Evolutionary conservation across 2,888 invertebrate species (phyloP).

Genomic region (Diploptera punctata): DNA sequence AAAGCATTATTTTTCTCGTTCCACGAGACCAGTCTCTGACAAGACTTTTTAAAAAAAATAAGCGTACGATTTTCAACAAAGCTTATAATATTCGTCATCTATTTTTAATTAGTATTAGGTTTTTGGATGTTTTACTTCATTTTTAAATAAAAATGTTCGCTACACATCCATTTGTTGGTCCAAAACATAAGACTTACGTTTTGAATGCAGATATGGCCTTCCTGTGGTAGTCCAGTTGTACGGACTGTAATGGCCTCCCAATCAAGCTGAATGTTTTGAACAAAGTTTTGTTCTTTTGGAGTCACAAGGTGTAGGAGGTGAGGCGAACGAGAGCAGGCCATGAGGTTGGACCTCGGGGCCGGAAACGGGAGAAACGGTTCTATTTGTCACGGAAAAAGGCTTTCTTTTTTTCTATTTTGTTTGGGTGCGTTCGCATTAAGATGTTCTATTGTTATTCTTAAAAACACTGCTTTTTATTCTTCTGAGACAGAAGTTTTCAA

Average conservation of each 20-base stretch:
- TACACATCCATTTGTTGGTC: not conserved
- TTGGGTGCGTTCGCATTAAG: no score
- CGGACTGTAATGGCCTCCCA: constrained; percentile 1
- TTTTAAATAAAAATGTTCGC: not conserved
- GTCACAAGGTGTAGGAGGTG: constrained; percentile 17
- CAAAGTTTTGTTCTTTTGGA: constrained; percentile 5
- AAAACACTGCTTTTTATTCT: no score
- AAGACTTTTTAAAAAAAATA: no score
- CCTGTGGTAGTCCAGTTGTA: constrained; percentile 2
- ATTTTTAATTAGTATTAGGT: no score
- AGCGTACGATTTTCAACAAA: no score
- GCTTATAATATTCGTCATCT: no score
- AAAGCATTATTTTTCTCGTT: no score
- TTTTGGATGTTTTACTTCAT: not conserved
- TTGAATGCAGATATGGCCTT: constrained; percentile 25
- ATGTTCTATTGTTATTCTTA: no score
- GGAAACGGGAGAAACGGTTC: not conserved
- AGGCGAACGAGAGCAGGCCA: constrained; percentile 26
- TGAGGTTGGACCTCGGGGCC: constrained; percentile 27
- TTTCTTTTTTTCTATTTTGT: no score
- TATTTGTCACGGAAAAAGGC: no score
- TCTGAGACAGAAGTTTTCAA: no score
- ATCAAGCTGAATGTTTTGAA: not conserved
- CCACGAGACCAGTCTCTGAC: no score
- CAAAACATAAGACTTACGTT: constrained; percentile 15